A percentile compares a stretch with the other conserved stretches of the same genome.
Evolutionary conservation across 1,140 invertebrate genomes (phyloP).

Genomic region (Drosophila parabipectinata): DNA sequence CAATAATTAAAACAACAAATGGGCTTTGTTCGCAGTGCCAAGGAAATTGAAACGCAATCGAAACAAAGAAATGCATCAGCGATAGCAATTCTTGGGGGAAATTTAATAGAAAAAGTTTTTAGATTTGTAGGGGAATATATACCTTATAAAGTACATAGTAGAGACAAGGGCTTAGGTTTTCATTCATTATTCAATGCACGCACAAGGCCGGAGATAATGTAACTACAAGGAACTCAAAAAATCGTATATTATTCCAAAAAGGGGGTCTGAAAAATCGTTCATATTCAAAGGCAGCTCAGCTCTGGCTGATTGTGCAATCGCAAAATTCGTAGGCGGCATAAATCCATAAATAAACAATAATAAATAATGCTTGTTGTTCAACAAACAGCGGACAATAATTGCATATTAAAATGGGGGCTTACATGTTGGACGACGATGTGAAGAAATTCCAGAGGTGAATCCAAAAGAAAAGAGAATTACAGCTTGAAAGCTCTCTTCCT

Average conservation of each 20-base stretch:
- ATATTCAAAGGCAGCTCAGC: conserved; percentile 50
- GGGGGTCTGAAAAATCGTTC: conserved; percentile 6
- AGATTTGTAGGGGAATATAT: background rate
- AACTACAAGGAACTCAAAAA: background rate
- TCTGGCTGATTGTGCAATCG: conserved; percentile 71
- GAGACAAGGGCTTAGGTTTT: conserved; percentile 33
- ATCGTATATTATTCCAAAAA: background rate
- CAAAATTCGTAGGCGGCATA: conserved; percentile 65
- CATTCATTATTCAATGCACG: conserved; percentile 69
- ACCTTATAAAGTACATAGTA: conserved; percentile 8
- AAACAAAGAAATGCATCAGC: conserved; percentile 15
- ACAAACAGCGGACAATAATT: conserved; percentile 67
- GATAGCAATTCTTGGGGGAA: too few species aligned
- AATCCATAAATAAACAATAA: conserved; percentile 76
- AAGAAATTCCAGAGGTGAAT: conserved; percentile 30
- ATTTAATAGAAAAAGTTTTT: background rate
- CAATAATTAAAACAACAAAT: conserved; percentile 14
- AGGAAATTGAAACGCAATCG: conserved; percentile 15
- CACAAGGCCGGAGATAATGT: conserved; percentile 42
- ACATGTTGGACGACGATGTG: conserved; percentile 35
- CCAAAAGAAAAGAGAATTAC: conserved; percentile 13
- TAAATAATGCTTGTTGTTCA: conserved; percentile 52
- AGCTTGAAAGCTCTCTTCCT: conserved; percentile 1
- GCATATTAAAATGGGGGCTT: conserved; percentile 66
- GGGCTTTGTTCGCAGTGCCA: conserved; percentile 36